Evolutionary conservation across 2,888 invertebrate species (phyloP).

Genomic region (Gasteruption jaculator): DNA sequence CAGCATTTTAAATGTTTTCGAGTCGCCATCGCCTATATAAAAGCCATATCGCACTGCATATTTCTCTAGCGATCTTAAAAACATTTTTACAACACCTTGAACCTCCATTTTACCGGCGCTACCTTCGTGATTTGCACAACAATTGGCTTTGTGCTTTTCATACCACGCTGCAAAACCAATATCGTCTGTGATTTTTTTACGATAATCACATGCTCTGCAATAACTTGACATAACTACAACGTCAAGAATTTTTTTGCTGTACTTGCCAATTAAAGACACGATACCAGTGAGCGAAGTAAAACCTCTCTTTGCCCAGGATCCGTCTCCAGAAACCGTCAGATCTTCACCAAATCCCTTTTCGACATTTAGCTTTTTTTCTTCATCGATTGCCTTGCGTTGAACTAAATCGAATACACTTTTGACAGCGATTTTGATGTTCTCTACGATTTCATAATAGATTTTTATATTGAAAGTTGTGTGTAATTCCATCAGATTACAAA

Average conservation of each 20-base stretch:
- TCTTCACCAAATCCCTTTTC: conserved; percentile 14
- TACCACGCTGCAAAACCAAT: too few species aligned
- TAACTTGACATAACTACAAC: conserved; percentile 19
- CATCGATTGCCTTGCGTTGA: conserved; percentile 15
- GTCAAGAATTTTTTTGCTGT: conserved; percentile 19
- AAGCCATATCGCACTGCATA: conserved; percentile 16
- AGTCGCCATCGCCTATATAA: conserved; percentile 27
- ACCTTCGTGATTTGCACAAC: conserved; percentile 21
- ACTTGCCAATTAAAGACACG: conserved; percentile 21
- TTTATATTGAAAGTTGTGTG: conserved; percentile 13
- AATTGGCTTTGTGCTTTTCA: too few species aligned
- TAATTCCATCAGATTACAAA: conserved; percentile 23
- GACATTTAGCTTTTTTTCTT: conserved; percentile 18
- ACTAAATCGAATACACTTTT: conserved; percentile 17
- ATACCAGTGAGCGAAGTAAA: conserved; percentile 25
- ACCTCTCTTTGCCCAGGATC: conserved; percentile 23
- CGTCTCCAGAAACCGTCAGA: conserved; percentile 21
- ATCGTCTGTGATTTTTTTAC: conserved; percentile 13
- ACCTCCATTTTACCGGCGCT: conserved; percentile 25
- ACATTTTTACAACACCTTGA: conserved; percentile 21
- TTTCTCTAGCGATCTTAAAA: conserved; percentile 18
- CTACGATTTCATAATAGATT: conserved; percentile 15
- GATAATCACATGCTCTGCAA: conserved; percentile 19
- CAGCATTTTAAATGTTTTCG: conserved; percentile 21
- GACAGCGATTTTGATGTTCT: conserved; percentile 17